These are phyloP conservation scores for Gnatocerus cornutus DNA, from an alignment of 2,888 invertebrate genomes.

Conservation along the genomic window DNA sequence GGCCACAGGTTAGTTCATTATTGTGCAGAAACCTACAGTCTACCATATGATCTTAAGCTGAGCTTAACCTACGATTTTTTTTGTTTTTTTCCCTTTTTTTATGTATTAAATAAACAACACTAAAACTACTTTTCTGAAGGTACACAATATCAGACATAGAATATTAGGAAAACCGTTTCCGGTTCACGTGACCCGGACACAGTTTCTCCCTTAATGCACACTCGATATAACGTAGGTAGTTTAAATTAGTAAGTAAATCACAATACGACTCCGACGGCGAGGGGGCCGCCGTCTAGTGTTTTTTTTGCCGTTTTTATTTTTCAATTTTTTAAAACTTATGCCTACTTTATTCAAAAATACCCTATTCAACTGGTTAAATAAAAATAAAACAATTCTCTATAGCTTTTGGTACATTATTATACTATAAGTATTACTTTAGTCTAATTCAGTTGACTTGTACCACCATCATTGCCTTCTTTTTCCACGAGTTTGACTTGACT, in stretches of 20 bases:
- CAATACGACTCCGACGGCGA: conserved; percentile 62
- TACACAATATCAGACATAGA: conserved; percentile 71
- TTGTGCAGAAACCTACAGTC: conserved; percentile 66
- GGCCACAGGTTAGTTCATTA: conserved; percentile 61
- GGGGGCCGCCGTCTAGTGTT: conserved; percentile 43
- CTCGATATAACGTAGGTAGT: conserved; percentile 62
- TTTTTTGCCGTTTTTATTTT: conserved; percentile 49
- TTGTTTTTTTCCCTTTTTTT: conserved; percentile 59
- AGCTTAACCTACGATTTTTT: conserved; percentile 62
- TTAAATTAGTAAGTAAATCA: conserved; percentile 67
- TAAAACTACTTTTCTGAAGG: conserved; percentile 67
- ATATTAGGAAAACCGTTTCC: conserved; percentile 54
- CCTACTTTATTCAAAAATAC: conserved; percentile 64
- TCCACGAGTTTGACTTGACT: conserved; percentile 49
- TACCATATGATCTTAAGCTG: conserved; percentile 61
- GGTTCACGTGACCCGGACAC: conserved; percentile 30
- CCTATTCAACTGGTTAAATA: conserved; percentile 61
- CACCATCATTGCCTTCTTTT: conserved; percentile 57
- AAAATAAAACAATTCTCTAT: conserved; percentile 65
- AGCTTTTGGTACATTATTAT: conserved; percentile 64
- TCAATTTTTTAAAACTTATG: conserved; percentile 54
- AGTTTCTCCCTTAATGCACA: conserved; percentile 64
- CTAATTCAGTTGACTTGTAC: conserved; percentile 62
- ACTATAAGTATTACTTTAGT: conserved; percentile 59
- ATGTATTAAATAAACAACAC: conserved; percentile 67